phyloP scores from a whole-genome alignment of 2,888 invertebrate genomes.

The Nomada ferruginata region DNA sequence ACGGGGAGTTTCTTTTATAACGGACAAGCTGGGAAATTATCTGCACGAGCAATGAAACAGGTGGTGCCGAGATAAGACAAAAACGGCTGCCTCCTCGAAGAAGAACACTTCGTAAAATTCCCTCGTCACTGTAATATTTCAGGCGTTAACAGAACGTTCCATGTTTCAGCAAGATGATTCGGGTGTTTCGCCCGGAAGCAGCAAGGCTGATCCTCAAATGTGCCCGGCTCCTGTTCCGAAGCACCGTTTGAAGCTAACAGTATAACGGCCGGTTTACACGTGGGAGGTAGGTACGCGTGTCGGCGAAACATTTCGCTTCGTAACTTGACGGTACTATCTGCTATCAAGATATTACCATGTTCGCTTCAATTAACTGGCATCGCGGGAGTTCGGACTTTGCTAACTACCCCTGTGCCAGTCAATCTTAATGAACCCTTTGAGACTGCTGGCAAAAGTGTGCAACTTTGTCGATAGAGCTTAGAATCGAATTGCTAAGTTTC shows the following conservation, averaged over 20 bases:
- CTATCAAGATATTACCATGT: conserved; percentile 27
- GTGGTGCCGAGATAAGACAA: background rate
- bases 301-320: conserved; percentile 37
- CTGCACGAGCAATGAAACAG: background rate
- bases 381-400: conserved; percentile 32
- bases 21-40: background rate
- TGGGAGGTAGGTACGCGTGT: conserved; percentile 22
- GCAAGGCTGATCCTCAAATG: conserved; percentile 3
- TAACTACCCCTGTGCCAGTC: conserved; percentile 23
- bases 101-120: conserved; percentile 2
- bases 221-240: background rate
- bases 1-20: background rate
- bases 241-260: conserved; percentile 20
- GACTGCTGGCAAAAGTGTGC: background rate
- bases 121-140: conserved; percentile 30
- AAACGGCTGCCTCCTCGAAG: no score
- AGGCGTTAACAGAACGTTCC: background rate
- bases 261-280: conserved; percentile 32
- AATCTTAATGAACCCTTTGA: conserved; percentile 1
- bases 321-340: conserved; percentile 28
- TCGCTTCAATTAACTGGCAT: conserved; percentile 36
- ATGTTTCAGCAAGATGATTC: conserved; percentile 15
- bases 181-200: background rate
- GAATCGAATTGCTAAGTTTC: background rate
- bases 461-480: background rate